These are phyloP conservation scores for Pogonus chalceus DNA, from an alignment of 1,140 invertebrate genomes.

Conservation along the genomic window DNA sequence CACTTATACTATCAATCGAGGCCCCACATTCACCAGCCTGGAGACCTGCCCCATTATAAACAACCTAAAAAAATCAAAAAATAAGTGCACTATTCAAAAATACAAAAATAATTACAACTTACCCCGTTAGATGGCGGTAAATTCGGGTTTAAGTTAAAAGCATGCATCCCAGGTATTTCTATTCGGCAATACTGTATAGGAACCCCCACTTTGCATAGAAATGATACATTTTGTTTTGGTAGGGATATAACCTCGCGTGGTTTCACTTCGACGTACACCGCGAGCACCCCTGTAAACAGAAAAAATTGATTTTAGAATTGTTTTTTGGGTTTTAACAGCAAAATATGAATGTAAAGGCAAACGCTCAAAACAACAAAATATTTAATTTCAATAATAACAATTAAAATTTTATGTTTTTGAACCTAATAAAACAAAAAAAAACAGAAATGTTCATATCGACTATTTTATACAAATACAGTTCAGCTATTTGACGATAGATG, in stretches of 20 bases:
- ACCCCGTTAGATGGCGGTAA: slow-evolving; percentile 22
- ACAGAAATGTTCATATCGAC: no score
- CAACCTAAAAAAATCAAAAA: slow-evolving; percentile 21
- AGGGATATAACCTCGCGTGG: slow-evolving; percentile 33
- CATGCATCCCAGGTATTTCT: slow-evolving; percentile 25
- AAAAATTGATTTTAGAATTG: no score
- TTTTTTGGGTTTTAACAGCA: no score
- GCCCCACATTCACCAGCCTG: slow-evolving; percentile 57
- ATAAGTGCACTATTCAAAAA: background rate
- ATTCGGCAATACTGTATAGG: slow-evolving; percentile 43
- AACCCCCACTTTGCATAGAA: slow-evolving; percentile 41
- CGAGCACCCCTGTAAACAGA: slow-evolving; percentile 11
- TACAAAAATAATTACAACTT: slow-evolving; percentile 11
- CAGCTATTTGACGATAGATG: no score
- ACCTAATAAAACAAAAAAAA: no score
- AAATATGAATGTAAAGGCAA: no score
- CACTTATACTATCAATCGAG: slow-evolving; percentile 46
- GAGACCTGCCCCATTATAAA: slow-evolving; percentile 45
- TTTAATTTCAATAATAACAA: no score
- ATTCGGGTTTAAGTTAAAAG: slow-evolving; percentile 27
- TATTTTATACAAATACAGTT: no score
- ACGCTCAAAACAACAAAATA: no score
- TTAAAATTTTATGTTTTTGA: no score
- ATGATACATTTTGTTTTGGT: slow-evolving; percentile 36
- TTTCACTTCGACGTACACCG: slow-evolving; percentile 35